Percentiles rank a stretch among this genome's conserved stretches.
Conservation (phyloP, 2,797 vertebrate species). For the Cynopterus sphinx region DNA sequence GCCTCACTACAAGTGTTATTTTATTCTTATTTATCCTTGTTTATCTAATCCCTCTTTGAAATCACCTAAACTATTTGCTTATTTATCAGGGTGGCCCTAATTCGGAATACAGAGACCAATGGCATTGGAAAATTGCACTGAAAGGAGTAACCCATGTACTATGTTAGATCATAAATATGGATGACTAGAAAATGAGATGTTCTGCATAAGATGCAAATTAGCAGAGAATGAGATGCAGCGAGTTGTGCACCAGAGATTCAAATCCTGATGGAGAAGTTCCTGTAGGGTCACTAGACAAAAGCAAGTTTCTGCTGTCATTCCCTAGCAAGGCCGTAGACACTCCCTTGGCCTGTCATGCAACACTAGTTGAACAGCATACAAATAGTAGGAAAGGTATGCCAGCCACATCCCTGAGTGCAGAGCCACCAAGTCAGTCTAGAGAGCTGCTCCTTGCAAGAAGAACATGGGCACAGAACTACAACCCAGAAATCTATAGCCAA, state of each 20-base stretch:
- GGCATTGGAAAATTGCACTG: constrained; percentile 83
- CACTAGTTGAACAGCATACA: constrained; percentile 82
- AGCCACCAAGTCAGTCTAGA: constrained; percentile 54
- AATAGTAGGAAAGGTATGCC: constrained; percentile 73
- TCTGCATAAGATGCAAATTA: constrained; percentile 85
- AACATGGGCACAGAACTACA: constrained; percentile 47
- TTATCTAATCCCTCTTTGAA: constrained; percentile 80
- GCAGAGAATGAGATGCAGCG: constrained; percentile 79
- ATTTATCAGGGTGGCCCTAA: constrained; percentile 79
- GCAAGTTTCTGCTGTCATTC: constrained; percentile 79
- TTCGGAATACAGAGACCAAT: constrained; percentile 75
- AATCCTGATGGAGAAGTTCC: constrained; percentile 80
- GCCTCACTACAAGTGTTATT: constrained; percentile 57
- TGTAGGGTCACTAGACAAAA: constrained; percentile 80
- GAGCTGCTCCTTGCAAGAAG: constrained; percentile 32
- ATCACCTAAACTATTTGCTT: constrained; percentile 77
- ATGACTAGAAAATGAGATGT: constrained; percentile 83
- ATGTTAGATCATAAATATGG: constrained; percentile 85
- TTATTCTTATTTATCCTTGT: constrained; percentile 75
- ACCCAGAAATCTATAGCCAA: constrained; percentile 21
- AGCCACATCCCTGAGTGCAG: constrained; percentile 28
- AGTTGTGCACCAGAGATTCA: constrained; percentile 80
- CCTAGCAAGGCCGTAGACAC: constrained; percentile 70
- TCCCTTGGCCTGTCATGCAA: constrained; percentile 67
- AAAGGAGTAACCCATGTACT: constrained; percentile 78